phyloP scores from a whole-genome alignment of 2,797 vertebrate species.

The Scyliorhinus canicula region DNA sequence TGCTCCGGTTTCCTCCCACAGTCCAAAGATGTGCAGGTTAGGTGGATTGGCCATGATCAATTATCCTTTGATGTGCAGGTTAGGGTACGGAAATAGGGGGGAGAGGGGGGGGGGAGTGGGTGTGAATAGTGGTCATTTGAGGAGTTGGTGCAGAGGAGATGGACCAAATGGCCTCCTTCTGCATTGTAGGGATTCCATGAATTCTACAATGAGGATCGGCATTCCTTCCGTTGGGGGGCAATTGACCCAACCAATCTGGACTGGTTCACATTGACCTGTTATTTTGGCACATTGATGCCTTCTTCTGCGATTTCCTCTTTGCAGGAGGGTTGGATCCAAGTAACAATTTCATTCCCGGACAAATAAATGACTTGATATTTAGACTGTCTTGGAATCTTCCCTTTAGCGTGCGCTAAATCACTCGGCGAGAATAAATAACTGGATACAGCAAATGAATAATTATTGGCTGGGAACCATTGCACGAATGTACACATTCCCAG shows the following conservation, averaged over 20 bases:
- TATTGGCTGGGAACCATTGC: background rate
- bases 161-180: too few species aligned
- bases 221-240: background rate
- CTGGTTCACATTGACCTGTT: background rate
- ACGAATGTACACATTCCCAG: background rate
- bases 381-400: background rate
- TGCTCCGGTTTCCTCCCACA: too few species aligned
- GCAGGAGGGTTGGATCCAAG: background rate
- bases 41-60: too few species aligned
- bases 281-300: background rate
- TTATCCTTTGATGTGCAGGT: too few species aligned
- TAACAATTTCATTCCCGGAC: background rate
- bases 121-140: too few species aligned
- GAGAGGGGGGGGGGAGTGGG: too few species aligned
- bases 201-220: background rate
- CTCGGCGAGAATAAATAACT: background rate
- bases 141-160: too few species aligned
- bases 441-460: background rate
- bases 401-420: background rate
- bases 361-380: background rate
- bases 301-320: background rate
- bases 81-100: too few species aligned
- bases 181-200: too few species aligned
- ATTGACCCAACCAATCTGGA: background rate
- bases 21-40: too few species aligned